A percentile compares a stretch with the other conserved stretches of the same genome.
phyloP scores from a whole-genome alignment of 1,140 invertebrate genomes.

The Steinernema feltiae region DNA sequence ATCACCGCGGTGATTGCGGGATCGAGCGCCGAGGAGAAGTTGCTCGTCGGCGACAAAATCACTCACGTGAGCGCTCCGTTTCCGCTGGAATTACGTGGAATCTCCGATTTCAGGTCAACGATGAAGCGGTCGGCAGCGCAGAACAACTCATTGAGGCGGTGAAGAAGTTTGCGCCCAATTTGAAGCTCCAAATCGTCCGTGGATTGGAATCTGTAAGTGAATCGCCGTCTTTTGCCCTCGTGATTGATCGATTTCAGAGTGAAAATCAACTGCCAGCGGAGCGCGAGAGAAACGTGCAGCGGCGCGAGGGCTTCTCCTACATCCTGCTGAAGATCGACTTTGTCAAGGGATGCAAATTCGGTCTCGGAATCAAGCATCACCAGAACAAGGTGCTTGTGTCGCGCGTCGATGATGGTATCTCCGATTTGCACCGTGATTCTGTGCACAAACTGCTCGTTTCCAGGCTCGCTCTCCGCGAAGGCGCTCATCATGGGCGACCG shows the following conservation, averaged over 20 bases:
- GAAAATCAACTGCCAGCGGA: constrained; percentile 6
- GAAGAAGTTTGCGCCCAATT: background rate
- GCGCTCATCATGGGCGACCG: constrained; percentile 1
- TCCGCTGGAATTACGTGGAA: background rate
- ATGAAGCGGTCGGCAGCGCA: background rate
- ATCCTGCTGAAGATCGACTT: constrained; percentile 4
- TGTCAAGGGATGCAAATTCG: constrained; percentile 6
- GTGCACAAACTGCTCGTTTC: background rate
- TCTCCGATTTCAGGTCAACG: background rate
- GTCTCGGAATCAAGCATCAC: constrained; percentile 16
- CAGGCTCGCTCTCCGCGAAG: background rate
- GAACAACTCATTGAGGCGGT: background rate
- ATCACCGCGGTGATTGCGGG: background rate
- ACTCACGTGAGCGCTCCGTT: background rate
- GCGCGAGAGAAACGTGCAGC: background rate
- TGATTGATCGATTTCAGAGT: background rate
- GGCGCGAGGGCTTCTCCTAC: constrained; percentile 12
- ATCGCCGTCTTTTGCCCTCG: background rate
- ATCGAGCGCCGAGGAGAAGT: constrained; percentile 4
- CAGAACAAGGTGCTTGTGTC: constrained; percentile 7
- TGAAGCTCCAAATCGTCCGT: background rate
- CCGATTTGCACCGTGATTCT: background rate
- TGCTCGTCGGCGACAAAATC: background rate
- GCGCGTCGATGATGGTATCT: constrained; percentile 11
- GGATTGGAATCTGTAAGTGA: background rate